These are phyloP conservation scores for Canis aureus DNA, from an alignment of 2,113 vertebrate species.

Conservation along the genomic window DNA sequence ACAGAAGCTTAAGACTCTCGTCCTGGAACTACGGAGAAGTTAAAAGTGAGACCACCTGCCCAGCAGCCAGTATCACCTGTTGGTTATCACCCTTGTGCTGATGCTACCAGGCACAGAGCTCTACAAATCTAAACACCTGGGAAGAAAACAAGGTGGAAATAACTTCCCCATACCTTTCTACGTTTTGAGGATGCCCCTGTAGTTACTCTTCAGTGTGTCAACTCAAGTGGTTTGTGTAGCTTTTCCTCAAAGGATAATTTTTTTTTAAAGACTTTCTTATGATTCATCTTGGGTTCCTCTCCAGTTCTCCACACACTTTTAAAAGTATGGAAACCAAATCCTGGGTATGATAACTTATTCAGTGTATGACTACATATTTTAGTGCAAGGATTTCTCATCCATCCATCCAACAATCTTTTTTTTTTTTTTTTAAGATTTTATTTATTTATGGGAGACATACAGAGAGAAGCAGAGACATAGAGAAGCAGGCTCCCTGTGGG, in stretches of 20 bases:
- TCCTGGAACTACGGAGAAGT: background rate
- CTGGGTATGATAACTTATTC: background rate
- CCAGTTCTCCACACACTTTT: background rate
- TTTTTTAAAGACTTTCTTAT: background rate
- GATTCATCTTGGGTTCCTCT: background rate
- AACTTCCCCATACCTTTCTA: background rate
- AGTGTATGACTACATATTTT: background rate
- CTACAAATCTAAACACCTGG: background rate
- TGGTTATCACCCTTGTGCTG: background rate
- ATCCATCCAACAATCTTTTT: background rate
- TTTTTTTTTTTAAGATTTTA: no score
- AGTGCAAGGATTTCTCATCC: background rate
- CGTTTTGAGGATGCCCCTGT: background rate
- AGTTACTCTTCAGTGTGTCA: background rate
- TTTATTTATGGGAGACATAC: no score
- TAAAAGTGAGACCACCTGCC: background rate
- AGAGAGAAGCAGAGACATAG: no score
- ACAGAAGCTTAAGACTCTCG: background rate
- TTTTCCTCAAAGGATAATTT: background rate
- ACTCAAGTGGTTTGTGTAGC: background rate
- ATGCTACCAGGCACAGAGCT: background rate
- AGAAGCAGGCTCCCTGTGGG: no score
- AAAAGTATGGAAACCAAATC: background rate
- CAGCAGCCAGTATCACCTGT: background rate
- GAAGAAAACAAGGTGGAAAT: background rate